Base-by-base conservation (phyloP, 2,888 invertebrate species). In the Nycteola revayana region DNA sequence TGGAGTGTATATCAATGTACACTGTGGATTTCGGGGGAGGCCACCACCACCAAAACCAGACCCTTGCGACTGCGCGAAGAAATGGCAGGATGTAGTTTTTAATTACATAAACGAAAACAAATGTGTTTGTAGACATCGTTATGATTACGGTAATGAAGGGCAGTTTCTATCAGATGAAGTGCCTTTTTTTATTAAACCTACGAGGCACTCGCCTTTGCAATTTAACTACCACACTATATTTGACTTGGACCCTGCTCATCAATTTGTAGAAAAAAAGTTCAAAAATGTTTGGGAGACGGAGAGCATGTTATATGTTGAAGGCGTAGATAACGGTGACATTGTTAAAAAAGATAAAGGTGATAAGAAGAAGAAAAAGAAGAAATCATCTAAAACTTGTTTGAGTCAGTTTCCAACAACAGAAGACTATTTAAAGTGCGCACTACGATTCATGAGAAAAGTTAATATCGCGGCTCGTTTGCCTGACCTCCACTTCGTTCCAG, bases 141-240 rank as follows among this genome's bases (percentile, higher is more conserved):
- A 65, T 31, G 87, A 87, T 44, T 84, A 68, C 29, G 60, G 66
- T 7, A 75, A 85, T 35, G 79, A 82, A 40, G 83, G 75, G 1
- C 36, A 45, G 0, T 84, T 82, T 34, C 54, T 62, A 4, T 44
- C 66, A 3, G 77, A 83, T 0, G 82, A 84, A 32, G 42, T 80
- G 8, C 77, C 76, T 1, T 85, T 54, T 40, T 87, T 87, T 45
- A 41, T 70, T 32, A 84, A 79, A 49, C 63, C 86, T 1, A 74
- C 81, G 0, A 55, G 50, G 7, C 50, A 66, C 20, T 7, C 41
- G 18, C 69, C 75, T 0, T 62, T 55, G 6, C 30, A 62, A 20
- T 81, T 87, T 36, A 76, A 86, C 30, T 82, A 81, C 44, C 49
- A 76, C 10, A 78, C 73, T n/a, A 85, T 87, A 37, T 87, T 62